Evolutionary conservation across 2,888 invertebrate species (phyloP).

Genomic region (Phalera bucephala): DNA sequence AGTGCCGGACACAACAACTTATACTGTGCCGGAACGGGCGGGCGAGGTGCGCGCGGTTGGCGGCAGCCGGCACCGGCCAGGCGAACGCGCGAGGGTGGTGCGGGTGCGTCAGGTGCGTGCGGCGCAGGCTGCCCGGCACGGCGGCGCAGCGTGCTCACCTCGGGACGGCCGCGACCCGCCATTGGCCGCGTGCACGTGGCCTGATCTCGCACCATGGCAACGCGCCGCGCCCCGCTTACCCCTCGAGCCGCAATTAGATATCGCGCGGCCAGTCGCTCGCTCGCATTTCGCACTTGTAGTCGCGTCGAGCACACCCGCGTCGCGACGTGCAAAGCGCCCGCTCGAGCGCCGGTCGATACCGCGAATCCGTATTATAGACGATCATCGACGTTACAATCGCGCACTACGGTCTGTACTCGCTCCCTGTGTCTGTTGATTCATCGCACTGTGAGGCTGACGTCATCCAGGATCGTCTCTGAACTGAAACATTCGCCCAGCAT

Average conservation of each 20-base stretch:
- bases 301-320: conserved; percentile 26
- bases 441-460: conserved; percentile 1
- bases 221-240: conserved; percentile 49
- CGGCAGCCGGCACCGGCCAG: conserved; percentile 1
- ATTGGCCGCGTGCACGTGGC: conserved; percentile 89
- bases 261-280: conserved; percentile 34
- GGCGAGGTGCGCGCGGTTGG: too few relatives aligned
- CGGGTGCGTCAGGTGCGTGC: conserved; percentile 9
- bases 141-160: conserved; percentile 35
- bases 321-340: conserved; percentile 22
- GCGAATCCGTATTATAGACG: conserved; percentile 33
- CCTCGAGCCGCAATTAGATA: conserved; percentile 35
- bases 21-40: too few relatives aligned
- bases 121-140: conserved; percentile 20
- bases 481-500: background rate
- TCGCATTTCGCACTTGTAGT: conserved; percentile 26
- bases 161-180: conserved; percentile 43
- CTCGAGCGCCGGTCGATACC: conserved; percentile 55
- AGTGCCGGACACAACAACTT: too few relatives aligned
- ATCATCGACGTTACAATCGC: conserved; percentile 21
- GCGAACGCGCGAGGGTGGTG: too few relatives aligned
- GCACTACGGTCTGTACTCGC: conserved; percentile 14
- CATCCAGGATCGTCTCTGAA: conserved; percentile 3
- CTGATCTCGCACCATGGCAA: conserved; percentile 90
- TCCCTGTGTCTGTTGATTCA: conserved; percentile 12